Evolutionary conservation across 2,113 vertebrate species (phyloP), one percentile per base, ranked within the genome.

Genomic region (Pelvicachromis taeniatus): DNA sequence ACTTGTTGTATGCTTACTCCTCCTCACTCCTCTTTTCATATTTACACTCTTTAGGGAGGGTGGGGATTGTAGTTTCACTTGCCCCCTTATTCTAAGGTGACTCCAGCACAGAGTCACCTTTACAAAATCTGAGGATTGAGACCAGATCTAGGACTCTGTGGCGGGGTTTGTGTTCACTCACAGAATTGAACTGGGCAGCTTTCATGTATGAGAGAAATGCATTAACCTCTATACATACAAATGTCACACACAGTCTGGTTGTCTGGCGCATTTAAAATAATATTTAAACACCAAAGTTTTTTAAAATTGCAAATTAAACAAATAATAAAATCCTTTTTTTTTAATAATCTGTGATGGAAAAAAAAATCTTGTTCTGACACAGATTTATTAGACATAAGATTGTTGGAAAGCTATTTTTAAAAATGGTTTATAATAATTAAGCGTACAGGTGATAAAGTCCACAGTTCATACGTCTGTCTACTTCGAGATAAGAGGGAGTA

Each of bases 381-480:
- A 54, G 7, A 54, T 8, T 38, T 7, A 53, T 78, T 55, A 77
- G 14, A 26, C 7, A 58, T 61, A 40, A 33, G 83, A 77, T 33
- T 38, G 79, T 7, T 52, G 80, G 80, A 4, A 40, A 9, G 7
- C 13, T 56, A 77, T 55, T 77, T 53, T 14, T 52, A 77, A 63
- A 80, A 84, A 86, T 35, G 16, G 42, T 83, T 84, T 54, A 77
- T 52, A 45, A 58, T 75, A 54, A 82, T 83, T 59, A 77, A 77
- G 52, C 8, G 3, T 78, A 35, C 38, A 13, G 35, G 75, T 79
- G 80, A 87, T 75, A 52, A 31, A 16, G 42, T 83, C 63, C 45
- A 58, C 26, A 78, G 45, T 63, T 85, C 87, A 80, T 78, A 89
- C 8, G 31, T 88, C 50, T 42, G 77, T 81, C 80, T 42, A 31